Evolutionary conservation across 2,797 vertebrate genomes (phyloP).

Genomic region (Nannoperca australis): DNA sequence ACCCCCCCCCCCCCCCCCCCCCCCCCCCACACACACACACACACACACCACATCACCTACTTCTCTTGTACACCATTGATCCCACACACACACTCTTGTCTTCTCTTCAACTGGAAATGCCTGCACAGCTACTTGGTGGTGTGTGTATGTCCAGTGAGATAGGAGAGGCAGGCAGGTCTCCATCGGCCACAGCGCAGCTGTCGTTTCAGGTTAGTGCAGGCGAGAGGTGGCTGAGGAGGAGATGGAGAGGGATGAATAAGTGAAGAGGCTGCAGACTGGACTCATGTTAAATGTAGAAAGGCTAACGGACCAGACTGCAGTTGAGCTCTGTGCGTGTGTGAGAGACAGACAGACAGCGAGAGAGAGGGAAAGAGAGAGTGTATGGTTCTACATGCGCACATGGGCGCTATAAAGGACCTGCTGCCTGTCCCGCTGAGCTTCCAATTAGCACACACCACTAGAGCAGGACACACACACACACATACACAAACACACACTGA

Average conservation of each 20-base stretch:
- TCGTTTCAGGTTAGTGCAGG: constrained; percentile 81
- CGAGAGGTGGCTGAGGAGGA: constrained; percentile 71
- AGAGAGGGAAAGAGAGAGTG: constrained; percentile 31
- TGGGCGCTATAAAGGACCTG: constrained; percentile 67
- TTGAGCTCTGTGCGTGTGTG: constrained; percentile 83
- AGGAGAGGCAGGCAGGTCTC: constrained; percentile 67
- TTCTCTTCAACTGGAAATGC: constrained; percentile 40
- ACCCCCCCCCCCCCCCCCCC: too few relatives aligned
- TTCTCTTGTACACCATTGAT: constrained; percentile 52
- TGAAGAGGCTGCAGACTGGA: constrained; percentile 82
- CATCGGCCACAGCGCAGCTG: constrained; percentile 74
- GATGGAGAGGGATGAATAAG: constrained; percentile 81
- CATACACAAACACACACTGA: constrained; percentile 63
- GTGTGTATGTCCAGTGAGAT: constrained; percentile 69
- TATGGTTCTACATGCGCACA: constrained; percentile 55
- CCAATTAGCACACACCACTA: constrained; percentile 81
- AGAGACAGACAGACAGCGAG: neutral
- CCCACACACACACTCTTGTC: constrained; percentile 11
- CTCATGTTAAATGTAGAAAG: constrained; percentile 94
- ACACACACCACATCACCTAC: constrained; percentile 20
- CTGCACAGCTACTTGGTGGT: constrained; percentile 36
- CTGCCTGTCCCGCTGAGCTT: constrained; percentile 75
- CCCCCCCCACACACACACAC: too few relatives aligned
- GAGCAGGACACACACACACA: constrained; percentile 68
- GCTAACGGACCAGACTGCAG: constrained; percentile 90